Evolutionary conservation across 2,113 vertebrate species (phyloP), one percentile per base, ranked within the genome.

Genomic region (Aleadryas rufinucha): DNA sequence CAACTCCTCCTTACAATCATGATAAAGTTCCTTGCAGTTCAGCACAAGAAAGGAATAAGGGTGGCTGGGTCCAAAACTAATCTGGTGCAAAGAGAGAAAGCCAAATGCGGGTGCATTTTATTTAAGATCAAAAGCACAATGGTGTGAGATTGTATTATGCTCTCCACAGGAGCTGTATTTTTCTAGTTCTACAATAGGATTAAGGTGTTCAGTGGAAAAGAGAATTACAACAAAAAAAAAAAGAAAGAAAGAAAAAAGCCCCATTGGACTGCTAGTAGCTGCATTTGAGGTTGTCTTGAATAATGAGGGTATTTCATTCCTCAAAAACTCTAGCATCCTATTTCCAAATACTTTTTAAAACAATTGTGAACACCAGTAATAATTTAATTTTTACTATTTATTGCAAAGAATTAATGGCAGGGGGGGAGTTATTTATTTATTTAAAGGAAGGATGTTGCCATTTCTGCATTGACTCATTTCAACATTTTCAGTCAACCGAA

Each of bases 121-220:
- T 94, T 95, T 91, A 81, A 88, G 88, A 96, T 94, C 93, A 92
- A 96, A 96, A 96, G 85, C 92, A 78, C 90, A 84, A 90, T 89
- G 85, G 69, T 94, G 86, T 81, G 92, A 96, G 93, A 93, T 84
- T 92, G 86, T 95, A 93, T 93, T 93, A 95, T 89, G 80, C 65
- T 96, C 95, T 94, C 95, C 80, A 68, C 89, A 44, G 93, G 95
- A 90, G 86, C 79, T 90, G 83, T 94, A 88, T 95, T 95, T 95
- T 93, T 94, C 92, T 92, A 81, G 69, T 87, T 88, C 81, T 90
- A 84, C 83, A 92, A 86, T 88, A 94, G 95, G 92, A 95, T 85
- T 93, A 96, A 96, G 95, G 93, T 96, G 91, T 85, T 96, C 87
- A n/a, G 54, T 74, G 61, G 83, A 83, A 95, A 90, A 87, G 71